Evolutionary conservation across 2,888 invertebrate genomes (phyloP).

Genomic region (Argyresthia albistria): DNA sequence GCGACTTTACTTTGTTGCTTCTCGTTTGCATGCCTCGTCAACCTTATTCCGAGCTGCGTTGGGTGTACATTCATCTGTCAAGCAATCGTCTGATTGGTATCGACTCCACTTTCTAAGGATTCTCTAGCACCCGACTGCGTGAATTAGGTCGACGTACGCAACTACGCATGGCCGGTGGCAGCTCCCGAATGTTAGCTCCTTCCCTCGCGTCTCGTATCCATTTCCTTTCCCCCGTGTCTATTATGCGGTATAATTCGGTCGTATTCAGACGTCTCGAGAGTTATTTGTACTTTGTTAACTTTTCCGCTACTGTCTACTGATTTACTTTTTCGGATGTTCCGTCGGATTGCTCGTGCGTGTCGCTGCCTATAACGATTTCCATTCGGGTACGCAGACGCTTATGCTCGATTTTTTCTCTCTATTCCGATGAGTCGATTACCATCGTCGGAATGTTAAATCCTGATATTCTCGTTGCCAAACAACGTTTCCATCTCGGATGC

Average conservation of each 20-base stretch:
- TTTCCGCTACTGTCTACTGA: background rate
- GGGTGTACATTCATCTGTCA: background rate
- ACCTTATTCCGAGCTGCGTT: background rate
- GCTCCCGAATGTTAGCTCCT: background rate
- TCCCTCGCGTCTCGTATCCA: background rate
- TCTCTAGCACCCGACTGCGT: slow-evolving; percentile 5
- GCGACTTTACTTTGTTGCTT: no score
- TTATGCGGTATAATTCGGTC: slow-evolving; percentile 1
- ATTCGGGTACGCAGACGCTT: no score
- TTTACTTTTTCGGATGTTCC: background rate
- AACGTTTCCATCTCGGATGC: no score
- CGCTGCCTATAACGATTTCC: no score
- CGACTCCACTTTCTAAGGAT: slow-evolving; percentile 9
- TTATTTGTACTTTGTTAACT: slow-evolving; percentile 1
- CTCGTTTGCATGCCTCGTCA: background rate
- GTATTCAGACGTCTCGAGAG: background rate
- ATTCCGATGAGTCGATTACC: no score
- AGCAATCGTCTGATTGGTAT: background rate
- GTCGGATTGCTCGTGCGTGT: background rate
- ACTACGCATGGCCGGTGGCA: background rate
- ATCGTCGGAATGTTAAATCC: no score
- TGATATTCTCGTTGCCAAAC: no score
- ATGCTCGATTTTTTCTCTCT: no score
- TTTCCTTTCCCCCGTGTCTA: background rate
- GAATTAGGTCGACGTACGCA: slow-evolving; percentile 4